A percentile compares a stretch with the other conserved stretches of the same genome.
These are phyloP conservation scores for Nesidiocoris tenuis DNA, from an alignment of 2,888 invertebrate genomes.

Conservation along the genomic window DNA sequence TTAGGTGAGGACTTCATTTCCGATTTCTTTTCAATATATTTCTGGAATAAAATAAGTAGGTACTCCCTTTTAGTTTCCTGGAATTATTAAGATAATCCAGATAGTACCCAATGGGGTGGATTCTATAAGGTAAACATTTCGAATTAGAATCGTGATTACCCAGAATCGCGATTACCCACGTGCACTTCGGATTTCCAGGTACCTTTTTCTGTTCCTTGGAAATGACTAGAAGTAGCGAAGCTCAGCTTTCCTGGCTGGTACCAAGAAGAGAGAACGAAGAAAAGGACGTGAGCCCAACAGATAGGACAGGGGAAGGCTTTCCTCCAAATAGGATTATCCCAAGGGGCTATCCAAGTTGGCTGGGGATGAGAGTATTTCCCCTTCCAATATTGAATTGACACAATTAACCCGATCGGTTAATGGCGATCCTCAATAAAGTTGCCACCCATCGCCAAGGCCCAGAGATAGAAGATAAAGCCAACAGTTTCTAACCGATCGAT, in stretches of 20 bases:
- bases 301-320: not conserved
- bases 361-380: not conserved
- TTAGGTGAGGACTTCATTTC: too few species aligned
- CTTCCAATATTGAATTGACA: conserved; percentile 9
- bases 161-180: too few species aligned
- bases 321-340: not conserved
- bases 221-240: not conserved
- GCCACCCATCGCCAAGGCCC: not conserved
- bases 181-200: too few species aligned
- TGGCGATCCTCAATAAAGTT: not conserved
- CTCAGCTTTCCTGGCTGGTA: not conserved
- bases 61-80: too few species aligned
- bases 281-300: not conserved
- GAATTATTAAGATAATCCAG: too few species aligned
- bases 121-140: too few species aligned
- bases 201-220: too few species aligned
- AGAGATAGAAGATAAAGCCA: not conserved
- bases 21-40: too few species aligned
- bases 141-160: too few species aligned
- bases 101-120: too few species aligned
- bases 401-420: conserved; percentile 4
- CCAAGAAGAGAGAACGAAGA: not conserved
- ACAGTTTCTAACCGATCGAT: not conserved
- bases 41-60: too few species aligned
- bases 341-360: not conserved